Base-by-base conservation (phyloP, 2,888 invertebrate species). In the Ennomos fuscantarius region DNA sequence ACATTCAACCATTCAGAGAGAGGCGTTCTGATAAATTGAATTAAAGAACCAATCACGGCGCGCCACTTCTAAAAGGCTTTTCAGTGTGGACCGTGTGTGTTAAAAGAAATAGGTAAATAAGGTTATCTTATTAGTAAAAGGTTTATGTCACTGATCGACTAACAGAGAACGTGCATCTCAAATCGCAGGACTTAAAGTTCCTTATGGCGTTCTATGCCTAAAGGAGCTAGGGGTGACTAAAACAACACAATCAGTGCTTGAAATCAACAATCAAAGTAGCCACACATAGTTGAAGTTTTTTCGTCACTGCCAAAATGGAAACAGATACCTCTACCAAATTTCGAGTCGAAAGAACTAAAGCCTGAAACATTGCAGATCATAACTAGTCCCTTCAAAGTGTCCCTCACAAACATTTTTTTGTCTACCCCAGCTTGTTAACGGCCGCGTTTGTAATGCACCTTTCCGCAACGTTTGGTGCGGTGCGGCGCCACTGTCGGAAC, bases 401-500 rank as follows among this genome's bases (percentile, higher is more conserved):
- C 41, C 12, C 35, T 33, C 9, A 9, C 43, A 31, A 52, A 49
- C 32, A 44, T 35, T 59, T 48, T 24, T 50, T 59, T 58, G 37
- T 10, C 11, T 15, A 37, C 43, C 34, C 10, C 9, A 35, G 48
- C 58, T 60, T 43, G 59, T 55, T 60, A 60, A 43, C 41, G 45
- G 58, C 36, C 39, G 9, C 48, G 60, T 45, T 57, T 59, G 43
- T 52, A 58, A 58, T 55, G 65, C 68, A 63, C 60, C 49, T 59
- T 54, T 49, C 45, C 36, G 46, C 55, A 46, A 51, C 42, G 33
- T n/a, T 33, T 34, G 36, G 62, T 68, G 68, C 65, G 66, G 75
- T 52, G 71, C 55, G 71, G 75, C 76, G 74, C 78, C 73, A 70
- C 78, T 71, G 78, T 69, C 59, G 78, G 82, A 84, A 82, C 75